A percentile compares a stretch with the other conserved stretches of the same genome.
Evolutionary conservation across 2,797 vertebrate genomes (phyloP).

Genomic region (Myotis pilosus): DNA sequence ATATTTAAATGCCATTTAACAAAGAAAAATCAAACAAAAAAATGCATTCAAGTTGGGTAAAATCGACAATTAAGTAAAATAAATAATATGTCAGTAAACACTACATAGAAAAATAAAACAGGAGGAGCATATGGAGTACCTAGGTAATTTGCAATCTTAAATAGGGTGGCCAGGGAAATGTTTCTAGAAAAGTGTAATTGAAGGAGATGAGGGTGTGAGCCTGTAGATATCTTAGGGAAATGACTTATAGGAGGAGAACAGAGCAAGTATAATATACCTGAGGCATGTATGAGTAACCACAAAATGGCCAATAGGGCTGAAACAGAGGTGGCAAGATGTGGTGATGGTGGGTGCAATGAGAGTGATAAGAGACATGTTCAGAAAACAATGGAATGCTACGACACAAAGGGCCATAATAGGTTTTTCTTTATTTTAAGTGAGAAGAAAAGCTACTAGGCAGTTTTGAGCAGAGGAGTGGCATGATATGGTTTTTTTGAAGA

Average conservation of each 20-base stretch:
- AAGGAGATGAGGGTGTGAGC: background rate
- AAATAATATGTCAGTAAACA: background rate
- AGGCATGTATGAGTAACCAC: background rate
- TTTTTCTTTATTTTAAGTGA: background rate
- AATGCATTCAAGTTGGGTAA: background rate
- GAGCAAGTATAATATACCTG: background rate
- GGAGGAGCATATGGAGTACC: background rate
- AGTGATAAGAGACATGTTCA: background rate
- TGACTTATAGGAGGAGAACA: background rate
- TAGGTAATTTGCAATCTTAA: conserved; percentile 28
- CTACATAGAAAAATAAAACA: conserved; percentile 27
- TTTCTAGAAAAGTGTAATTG: conserved; percentile 14
- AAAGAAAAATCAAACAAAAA: too few relatives aligned
- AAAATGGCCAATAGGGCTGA: background rate
- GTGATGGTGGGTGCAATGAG: background rate
- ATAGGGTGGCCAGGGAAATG: background rate
- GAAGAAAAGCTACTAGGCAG: background rate
- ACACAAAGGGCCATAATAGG: background rate
- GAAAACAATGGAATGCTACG: background rate
- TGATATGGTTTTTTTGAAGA: background rate
- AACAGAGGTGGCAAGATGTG: background rate
- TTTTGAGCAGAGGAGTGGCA: background rate
- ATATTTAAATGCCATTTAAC: background rate
- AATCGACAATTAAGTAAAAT: background rate
- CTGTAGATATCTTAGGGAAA: background rate